These are phyloP conservation scores for Indicator maculatus DNA, from an alignment of 2,113 vertebrate species.

Conservation along the genomic window DNA sequence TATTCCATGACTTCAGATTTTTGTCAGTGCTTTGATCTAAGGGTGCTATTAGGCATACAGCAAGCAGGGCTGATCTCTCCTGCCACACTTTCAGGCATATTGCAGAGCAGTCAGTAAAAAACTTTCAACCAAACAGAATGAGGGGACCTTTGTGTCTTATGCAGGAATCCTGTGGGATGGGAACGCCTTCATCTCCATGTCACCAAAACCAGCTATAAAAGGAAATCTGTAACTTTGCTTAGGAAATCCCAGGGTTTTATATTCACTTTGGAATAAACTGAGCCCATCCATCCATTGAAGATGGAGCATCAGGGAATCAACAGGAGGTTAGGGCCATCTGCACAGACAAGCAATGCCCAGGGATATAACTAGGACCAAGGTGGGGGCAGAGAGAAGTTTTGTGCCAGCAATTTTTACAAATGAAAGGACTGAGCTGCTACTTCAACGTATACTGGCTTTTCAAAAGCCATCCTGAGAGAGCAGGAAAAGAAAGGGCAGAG, in stretches of 20 bases:
- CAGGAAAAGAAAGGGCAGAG: not conserved
- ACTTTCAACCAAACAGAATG: accelerated
- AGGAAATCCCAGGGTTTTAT: not conserved
- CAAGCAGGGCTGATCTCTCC: not conserved
- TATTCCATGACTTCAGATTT: not conserved
- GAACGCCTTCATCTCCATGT: not conserved
- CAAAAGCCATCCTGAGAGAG: not conserved
- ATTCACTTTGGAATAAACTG: not conserved
- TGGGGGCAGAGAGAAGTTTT: not conserved
- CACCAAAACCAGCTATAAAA: not conserved
- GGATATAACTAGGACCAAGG: not conserved
- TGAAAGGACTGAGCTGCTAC: not conserved
- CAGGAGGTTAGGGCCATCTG: conserved; percentile 14
- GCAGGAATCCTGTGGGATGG: not conserved
- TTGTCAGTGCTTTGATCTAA: not conserved
- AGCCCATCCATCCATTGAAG: not conserved
- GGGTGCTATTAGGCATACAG: not conserved
- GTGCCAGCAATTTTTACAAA: conserved; percentile 10
- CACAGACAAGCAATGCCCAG: not conserved
- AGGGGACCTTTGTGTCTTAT: not conserved
- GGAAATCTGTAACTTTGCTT: not conserved
- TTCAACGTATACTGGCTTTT: not conserved
- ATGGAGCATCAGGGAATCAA: not conserved
- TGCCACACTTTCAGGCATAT: not conserved
- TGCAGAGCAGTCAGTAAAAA: not conserved